Conservation (phyloP, 2,888 invertebrate genomes). For the Strigamia crassipes region DNA sequence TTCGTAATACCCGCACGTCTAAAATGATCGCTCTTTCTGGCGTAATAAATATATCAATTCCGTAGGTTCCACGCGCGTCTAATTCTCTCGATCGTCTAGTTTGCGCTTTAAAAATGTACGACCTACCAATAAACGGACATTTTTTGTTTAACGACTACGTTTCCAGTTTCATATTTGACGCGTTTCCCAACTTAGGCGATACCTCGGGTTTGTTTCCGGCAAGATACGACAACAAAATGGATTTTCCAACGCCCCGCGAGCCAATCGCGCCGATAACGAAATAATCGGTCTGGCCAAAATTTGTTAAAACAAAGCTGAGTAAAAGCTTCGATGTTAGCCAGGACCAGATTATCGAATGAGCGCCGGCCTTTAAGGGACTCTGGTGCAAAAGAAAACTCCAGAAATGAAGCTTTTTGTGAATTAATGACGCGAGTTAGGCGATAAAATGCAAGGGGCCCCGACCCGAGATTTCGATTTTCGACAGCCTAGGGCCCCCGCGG, state of each 20-base stretch:
- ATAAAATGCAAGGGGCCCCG: too few species aligned
- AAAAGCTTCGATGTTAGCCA: too few species aligned
- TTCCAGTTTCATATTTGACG: not conserved
- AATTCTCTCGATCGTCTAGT: conserved; percentile 68
- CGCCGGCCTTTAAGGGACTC: too few species aligned
- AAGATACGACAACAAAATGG: conserved; percentile 82
- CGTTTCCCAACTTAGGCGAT: conserved; percentile 44
- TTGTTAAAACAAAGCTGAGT: too few species aligned
- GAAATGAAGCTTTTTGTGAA: too few species aligned
- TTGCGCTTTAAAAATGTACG: conserved; percentile 63
- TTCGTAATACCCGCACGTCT: conserved; percentile 79
- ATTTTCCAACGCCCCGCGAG: conserved; percentile 87
- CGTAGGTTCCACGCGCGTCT: conserved; percentile 73
- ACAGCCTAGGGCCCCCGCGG: too few species aligned
- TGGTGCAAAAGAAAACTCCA: too few species aligned
- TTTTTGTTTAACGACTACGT: too few species aligned
- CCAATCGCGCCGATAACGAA: conserved; percentile 83
- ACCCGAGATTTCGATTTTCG: too few species aligned
- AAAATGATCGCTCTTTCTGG: conserved; percentile 78
- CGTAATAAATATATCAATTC: conserved; percentile 75
- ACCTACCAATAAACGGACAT: conserved; percentile 47
- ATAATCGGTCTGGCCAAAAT: conserved; percentile 82
- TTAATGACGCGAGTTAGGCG: too few species aligned
- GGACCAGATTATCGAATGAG: too few species aligned
- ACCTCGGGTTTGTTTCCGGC: conserved; percentile 62